phyloP scores from a whole-genome alignment of 37 sponge, comb jelly and placozoan genomes.

The Agelas oroides region DNA sequence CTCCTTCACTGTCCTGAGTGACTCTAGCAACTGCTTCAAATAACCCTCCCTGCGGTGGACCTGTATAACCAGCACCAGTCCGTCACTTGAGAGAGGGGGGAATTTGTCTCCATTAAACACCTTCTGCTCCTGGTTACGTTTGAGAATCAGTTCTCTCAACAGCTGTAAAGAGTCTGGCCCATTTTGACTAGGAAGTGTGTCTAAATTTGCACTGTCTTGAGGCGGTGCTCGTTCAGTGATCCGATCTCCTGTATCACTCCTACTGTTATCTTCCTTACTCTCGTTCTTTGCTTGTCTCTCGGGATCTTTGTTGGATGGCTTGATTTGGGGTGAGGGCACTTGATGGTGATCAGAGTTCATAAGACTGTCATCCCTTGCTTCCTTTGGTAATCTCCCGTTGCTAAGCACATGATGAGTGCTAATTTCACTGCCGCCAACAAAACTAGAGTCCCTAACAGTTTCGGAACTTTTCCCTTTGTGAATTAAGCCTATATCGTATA shows the following conservation, averaged over 20 bases:
- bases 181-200: slow-evolving; percentile 17
- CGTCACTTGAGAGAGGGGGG: slow-evolving; percentile 44
- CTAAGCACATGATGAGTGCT: background rate
- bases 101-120: slow-evolving; percentile 57
- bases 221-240: background rate
- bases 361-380: too few relatives aligned
- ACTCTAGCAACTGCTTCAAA: slow-evolving; percentile 70
- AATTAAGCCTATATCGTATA: too few relatives aligned
- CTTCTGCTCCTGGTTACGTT: slow-evolving; percentile 33
- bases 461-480: too few relatives aligned
- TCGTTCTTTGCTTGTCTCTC: background rate
- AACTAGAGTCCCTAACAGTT: too few relatives aligned
- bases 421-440: too few relatives aligned
- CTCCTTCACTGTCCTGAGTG: slow-evolving; percentile 43
- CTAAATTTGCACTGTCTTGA: background rate
- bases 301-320: background rate
- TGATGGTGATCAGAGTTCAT: too few relatives aligned
- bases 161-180: slow-evolving; percentile 28
- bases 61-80: slow-evolving; percentile 76
- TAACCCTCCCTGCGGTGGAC: slow-evolving; percentile 76
- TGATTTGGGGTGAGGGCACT: too few relatives aligned
- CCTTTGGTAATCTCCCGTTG: slow-evolving; percentile 8
- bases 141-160: background rate
- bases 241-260: too few relatives aligned
- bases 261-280: background rate